Evolutionary conservation across 2,797 vertebrate genomes (phyloP).

Genomic region (Cossypha polioptera): DNA sequence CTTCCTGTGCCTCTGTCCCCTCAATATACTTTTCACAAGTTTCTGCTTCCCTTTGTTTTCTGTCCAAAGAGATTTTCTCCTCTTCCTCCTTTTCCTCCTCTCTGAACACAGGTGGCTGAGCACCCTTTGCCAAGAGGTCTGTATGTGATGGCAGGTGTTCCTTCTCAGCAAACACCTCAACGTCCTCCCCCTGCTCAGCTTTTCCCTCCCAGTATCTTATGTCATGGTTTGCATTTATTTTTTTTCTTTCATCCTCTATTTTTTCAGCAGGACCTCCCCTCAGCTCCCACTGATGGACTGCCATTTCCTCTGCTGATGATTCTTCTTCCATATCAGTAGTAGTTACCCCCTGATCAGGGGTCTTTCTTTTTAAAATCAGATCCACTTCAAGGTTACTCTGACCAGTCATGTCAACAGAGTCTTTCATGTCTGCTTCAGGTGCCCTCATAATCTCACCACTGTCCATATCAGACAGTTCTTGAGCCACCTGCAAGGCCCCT

Average conservation of each 20-base stretch:
- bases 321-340: constrained; percentile 57
- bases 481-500: constrained; percentile 7
- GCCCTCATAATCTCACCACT: not conserved
- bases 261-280: constrained; percentile 59
- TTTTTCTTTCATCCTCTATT: constrained; percentile 76
- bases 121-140: constrained; percentile 52
- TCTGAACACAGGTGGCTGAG: constrained; percentile 59
- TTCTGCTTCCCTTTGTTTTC: constrained; percentile 80
- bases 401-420: not conserved
- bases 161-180: not conserved
- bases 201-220: constrained; percentile 63
- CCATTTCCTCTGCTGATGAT: constrained; percentile 61
- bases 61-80: constrained; percentile 74
- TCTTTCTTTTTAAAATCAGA: constrained; percentile 64
- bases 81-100: constrained; percentile 68
- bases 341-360: constrained; percentile 71
- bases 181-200: constrained; percentile 68
- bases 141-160: not conserved
- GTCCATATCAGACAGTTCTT: not conserved
- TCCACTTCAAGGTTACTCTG: constrained; percentile 55
- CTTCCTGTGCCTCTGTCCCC: constrained; percentile 77
- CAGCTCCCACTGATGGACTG: constrained; percentile 32
- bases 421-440: not conserved
- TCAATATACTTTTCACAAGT: constrained; percentile 66
- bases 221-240: constrained; percentile 53